Conservation (phyloP, 2,888 invertebrate species). For the Acutogordius australiensis region DNA sequence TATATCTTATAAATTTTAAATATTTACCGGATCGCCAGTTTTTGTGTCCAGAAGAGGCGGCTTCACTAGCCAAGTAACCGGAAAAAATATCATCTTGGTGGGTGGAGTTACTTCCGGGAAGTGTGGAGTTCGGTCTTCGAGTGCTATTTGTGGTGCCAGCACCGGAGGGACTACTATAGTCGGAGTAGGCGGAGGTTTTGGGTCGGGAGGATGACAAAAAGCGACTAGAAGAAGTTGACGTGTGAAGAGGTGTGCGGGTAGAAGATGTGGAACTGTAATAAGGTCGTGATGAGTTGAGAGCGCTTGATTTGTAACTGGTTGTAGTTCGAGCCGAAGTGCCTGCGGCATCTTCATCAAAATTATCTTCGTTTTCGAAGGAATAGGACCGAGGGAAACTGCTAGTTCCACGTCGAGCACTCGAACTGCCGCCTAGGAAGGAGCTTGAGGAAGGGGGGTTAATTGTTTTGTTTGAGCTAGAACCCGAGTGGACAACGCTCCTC, state of each 20-base stretch:
- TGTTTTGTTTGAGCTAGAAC: not conserved
- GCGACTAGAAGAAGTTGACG: not conserved
- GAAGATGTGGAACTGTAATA: not conserved
- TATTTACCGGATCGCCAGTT: constrained; percentile 3
- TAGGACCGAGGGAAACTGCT: not conserved
- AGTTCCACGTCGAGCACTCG: not conserved
- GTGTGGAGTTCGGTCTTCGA: not conserved
- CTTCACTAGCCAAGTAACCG: not conserved
- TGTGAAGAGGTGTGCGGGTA: not conserved
- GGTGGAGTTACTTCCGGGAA: not conserved
- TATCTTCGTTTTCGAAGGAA: not conserved
- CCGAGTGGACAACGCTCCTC: not conserved
- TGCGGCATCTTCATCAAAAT: not conserved
- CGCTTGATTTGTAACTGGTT: not conserved
- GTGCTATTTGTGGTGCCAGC: not conserved
- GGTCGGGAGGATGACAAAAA: not conserved
- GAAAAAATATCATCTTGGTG: not conserved
- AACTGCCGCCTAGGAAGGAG: not conserved
- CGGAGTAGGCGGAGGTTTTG: not conserved
- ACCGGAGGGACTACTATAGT: not conserved
- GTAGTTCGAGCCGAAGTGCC: not conserved
- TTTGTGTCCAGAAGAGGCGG: not conserved
- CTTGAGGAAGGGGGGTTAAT: not conserved
- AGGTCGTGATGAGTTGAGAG: not conserved
- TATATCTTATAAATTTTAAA: too few relatives aligned